Conservation (phyloP, 92 coral and sea anemone species). For the Nematostella vectensis region DNA sequence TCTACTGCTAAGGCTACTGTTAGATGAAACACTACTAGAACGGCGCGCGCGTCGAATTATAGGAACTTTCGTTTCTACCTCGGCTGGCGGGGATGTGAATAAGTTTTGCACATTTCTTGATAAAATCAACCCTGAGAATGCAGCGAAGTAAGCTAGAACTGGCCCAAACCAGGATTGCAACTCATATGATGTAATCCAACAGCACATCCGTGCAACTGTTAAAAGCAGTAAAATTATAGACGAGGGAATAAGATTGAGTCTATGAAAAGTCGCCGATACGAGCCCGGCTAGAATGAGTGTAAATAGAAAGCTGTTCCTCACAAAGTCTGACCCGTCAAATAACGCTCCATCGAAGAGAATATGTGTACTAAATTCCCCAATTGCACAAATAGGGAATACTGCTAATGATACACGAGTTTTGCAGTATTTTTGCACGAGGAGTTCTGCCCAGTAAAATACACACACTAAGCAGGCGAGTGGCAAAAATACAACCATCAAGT, state of each 20-base stretch:
- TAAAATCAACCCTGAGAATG: conserved; percentile 81
- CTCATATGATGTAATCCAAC: conserved; percentile 73
- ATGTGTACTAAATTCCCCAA: conserved; percentile 90
- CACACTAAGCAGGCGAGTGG: conserved; percentile 82
- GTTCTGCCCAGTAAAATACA: conserved; percentile 95
- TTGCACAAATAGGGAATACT: conserved; percentile 84
- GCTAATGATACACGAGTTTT: conserved; percentile 76
- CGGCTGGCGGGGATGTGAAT: conserved; percentile 62
- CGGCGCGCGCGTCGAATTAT: conserved; percentile 62
- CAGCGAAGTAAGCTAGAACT: conserved; percentile 85
- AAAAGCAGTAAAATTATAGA: conserved; percentile 56
- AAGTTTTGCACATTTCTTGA: conserved; percentile 77
- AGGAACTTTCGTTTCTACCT: conserved; percentile 89
- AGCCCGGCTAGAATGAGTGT: conserved; percentile 65
- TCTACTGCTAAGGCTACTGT: conserved; percentile 63
- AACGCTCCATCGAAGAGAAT: conserved; percentile 79
- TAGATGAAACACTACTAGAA: conserved; percentile 68
- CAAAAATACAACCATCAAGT: conserved; percentile 56
- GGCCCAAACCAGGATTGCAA: conserved; percentile 79
- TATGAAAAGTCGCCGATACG: conserved; percentile 63
- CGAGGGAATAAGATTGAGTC: conserved; percentile 65
- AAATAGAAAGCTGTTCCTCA: conserved; percentile 70
- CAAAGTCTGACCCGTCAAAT: conserved; percentile 83
- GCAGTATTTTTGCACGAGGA: conserved; percentile 91
- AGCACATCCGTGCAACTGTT: conserved; percentile 66